Conservation (phyloP, 2,113 vertebrate species). For the Ceyx cyanopectus region DNA sequence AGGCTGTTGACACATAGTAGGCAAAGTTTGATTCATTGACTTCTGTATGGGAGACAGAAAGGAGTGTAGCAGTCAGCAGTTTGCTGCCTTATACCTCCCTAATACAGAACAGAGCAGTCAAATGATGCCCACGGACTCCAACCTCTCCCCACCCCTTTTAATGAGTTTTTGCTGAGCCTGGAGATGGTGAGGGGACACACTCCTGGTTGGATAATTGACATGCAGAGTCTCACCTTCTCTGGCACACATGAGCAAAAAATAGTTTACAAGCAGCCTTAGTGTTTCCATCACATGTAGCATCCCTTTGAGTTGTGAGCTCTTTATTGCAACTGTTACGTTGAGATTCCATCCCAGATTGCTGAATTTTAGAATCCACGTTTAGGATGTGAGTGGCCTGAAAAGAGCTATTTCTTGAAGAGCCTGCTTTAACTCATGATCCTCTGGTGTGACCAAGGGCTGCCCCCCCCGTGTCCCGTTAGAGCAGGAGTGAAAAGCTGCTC, state of each 20-base stretch:
- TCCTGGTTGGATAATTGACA: slow-evolving; percentile 30
- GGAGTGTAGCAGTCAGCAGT: slow-evolving; percentile 57
- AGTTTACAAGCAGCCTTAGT: background rate
- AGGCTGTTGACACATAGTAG: slow-evolving; percentile 45
- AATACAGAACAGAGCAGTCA: slow-evolving; percentile 13
- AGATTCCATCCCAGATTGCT: background rate
- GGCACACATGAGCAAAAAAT: background rate
- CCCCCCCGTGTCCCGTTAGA: slow-evolving; percentile 26
- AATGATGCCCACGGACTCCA: background rate
- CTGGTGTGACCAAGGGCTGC: background rate
- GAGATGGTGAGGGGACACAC: background rate
- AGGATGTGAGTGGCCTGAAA: background rate
- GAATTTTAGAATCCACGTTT: slow-evolving; percentile 8
- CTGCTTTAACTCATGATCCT: background rate
- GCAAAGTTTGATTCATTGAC: slow-evolving; percentile 71
- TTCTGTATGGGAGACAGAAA: slow-evolving; percentile 41
- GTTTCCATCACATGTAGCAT: background rate
- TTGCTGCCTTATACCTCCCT: slow-evolving; percentile 21
- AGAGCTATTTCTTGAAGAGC: background rate
- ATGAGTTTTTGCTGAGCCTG: slow-evolving; percentile 38
- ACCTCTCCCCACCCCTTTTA: background rate
- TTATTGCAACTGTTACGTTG: background rate
- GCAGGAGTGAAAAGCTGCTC: slow-evolving; percentile 67
- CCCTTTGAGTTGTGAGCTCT: background rate
- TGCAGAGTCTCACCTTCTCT: background rate